Base-by-base conservation (phyloP, 2,888 invertebrate species). In the Tubulanus polymorphus region DNA sequence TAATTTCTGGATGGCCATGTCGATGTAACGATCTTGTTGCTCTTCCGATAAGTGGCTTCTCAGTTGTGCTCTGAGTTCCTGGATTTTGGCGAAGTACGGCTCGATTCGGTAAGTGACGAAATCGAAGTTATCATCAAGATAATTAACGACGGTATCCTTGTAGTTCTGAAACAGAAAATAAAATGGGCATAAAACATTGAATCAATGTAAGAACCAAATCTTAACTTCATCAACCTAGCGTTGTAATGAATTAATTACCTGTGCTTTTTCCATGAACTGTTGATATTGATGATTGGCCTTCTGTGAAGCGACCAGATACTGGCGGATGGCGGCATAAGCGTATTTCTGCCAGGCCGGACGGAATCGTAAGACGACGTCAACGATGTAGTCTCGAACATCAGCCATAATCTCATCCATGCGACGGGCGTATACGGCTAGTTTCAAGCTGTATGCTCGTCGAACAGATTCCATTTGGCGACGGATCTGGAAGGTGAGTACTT, bases 321-420 rank as follows among this genome's bases (percentile, higher is more conserved):
- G 6, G 6, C 15, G 18, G 41, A 41, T 41, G 41, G 23, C 41
- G 15, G 41, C 5, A 23, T 41, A 41, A 5, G 41, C 41, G 23
- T 41, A 41, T 18, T 15, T 41, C 41, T 41, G 41, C 41, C 41
- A 41, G 5, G 41, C 41, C 23, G 41, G 41, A 41, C 41, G 41
- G 41, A 41, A 41, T 23, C 23, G 18, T 5, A 41, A 23, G 15
- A 41, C 41, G 23, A 41, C 6, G 6, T 18, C 41, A 23, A 23
- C 41, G 23, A 41, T 41, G 15, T 15, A 8, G 20, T 41, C 15
- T 15, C 23, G 20, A 3, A 41, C 23, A 8, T 41, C 23, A 8
- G 6, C 41, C 20, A 20, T 41, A 5, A 41, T 8, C 6, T 41
- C 41, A 23, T 5, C 23, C 20, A 41, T 41, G 6, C 6, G 20